phyloP scores from a whole-genome alignment of 2,888 invertebrate genomes.

The Apotomis capreana region DNA sequence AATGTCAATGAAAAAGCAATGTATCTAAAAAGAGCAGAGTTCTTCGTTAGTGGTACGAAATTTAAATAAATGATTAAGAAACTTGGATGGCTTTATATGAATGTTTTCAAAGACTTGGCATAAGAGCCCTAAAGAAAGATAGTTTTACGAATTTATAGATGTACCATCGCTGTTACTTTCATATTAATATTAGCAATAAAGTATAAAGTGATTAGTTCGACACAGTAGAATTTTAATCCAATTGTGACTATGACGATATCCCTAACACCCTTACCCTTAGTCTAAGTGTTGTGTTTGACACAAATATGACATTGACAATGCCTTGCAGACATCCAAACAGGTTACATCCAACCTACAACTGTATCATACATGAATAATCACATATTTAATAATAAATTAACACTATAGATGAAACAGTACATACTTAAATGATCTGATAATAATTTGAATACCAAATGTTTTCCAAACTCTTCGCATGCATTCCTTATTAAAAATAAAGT shows the following conservation, averaged over 20 bases:
- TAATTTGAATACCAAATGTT: neutral
- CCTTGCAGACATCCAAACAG: constrained; percentile 35
- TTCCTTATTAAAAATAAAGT: constrained; percentile 1
- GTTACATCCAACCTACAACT: constrained; percentile 35
- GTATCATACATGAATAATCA: constrained; percentile 34
- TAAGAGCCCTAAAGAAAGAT: no score
- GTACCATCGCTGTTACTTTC: no score
- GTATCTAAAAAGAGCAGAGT: no score
- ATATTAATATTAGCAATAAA: neutral
- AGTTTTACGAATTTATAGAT: no score
- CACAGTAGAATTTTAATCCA: constrained; percentile 42
- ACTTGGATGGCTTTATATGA: neutral
- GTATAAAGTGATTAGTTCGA: constrained; percentile 9
- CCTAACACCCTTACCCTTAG: constrained; percentile 41
- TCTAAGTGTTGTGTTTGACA: constrained; percentile 58
- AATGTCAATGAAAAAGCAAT: neutral
- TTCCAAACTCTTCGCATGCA: constrained; percentile 12
- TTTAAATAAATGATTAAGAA: no score
- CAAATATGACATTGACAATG: constrained; percentile 54
- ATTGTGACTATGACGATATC: constrained; percentile 56
- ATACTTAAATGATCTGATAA: constrained; percentile 6
- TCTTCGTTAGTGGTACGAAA: no score
- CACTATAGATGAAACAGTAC: constrained; percentile 2
- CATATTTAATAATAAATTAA: constrained; percentile 23
- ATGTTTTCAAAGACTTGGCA: neutral